A percentile compares a stretch with the other conserved stretches of the same genome.
Evolutionary conservation across 2,797 vertebrate genomes (phyloP).

Genomic region (Sarcophilus harrisii): DNA sequence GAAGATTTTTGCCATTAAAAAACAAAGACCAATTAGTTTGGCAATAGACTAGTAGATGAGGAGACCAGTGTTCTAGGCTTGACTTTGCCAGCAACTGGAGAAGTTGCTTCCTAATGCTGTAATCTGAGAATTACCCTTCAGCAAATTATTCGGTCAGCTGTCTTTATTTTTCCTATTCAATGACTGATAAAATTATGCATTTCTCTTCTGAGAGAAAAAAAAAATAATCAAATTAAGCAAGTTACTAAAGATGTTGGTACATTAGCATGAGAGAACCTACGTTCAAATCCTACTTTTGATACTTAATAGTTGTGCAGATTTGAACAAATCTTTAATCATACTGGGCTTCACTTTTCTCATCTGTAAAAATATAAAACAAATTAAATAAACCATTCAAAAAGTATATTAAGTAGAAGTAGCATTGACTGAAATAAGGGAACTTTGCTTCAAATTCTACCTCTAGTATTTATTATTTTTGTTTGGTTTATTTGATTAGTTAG

Average conservation of each 20-base stretch:
- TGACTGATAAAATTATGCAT: neutral
- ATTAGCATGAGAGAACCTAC: neutral
- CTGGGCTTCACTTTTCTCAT: neutral
- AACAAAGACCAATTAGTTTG: neutral
- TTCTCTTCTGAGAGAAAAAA: slow-evolving; percentile 2
- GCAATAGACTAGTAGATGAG: neutral
- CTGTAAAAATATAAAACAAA: neutral
- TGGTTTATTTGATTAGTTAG: neutral
- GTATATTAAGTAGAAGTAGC: neutral
- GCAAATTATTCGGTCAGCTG: neutral
- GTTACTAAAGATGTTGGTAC: neutral
- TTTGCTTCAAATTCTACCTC: neutral
- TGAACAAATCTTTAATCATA: neutral
- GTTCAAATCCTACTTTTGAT: neutral
- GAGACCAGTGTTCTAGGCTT: neutral
- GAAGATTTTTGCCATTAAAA: neutral
- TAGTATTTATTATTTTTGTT: neutral
- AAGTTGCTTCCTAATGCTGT: neutral
- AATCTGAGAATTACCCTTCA: neutral
- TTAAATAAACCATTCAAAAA: neutral
- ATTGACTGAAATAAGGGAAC: neutral
- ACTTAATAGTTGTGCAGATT: neutral
- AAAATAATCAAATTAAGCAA: neutral
- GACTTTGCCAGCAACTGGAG: neutral
- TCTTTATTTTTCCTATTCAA: slow-evolving; percentile 35